Evolutionary conservation across 1,140 invertebrate genomes (phyloP), one percentile per base, ranked within the genome.

Genomic region (Cherax destructor): DNA sequence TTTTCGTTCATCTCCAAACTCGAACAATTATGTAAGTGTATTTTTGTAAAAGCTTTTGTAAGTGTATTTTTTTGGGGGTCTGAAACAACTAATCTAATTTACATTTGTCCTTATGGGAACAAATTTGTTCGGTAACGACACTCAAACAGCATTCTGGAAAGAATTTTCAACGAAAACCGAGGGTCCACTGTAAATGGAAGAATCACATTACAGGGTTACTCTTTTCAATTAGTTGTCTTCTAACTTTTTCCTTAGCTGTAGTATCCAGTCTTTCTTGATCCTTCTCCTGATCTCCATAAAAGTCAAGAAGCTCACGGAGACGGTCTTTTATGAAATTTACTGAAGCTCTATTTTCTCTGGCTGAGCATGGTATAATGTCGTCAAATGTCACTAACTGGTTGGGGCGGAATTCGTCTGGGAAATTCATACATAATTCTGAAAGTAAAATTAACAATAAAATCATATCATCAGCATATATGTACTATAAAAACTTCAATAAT

Each of bases 301-400:
- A 69, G 59, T 88, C 78, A 0, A 88, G 59, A 11, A 74, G 13
- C 21, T 65, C 69, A 52, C 86, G 76, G 1, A 88, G 86, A 61
- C 88, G 89, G 0, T 91, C 7, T 50, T 92, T 92, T 6, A 93
- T 21, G 30, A 76, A 30, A 13, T 59, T 21, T 3, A 93, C 79
- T 10, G 92, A 79, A 24, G 89, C 88, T 13, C 41, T 65, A 76
- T 91, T 92, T 30, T 84, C 21, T 74, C 93, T 89, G 5, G 93
- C 93, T n/a, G 93, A 93, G n/a, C 93, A 85, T 18, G 94, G 93
- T 56, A 95, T 93, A 56, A 95, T 93, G n/a, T 95, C 94, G 92
- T 97, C 95, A 95, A 99, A 98, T 81, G 96, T 95, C 0, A 98
- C 94, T 1, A 96, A 91, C 88, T 94, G 96, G 78, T 96, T 94